phyloP scores from a whole-genome alignment of 37 sponge, comb jelly and placozoan genomes.

The Haliclona indistincta region DNA sequence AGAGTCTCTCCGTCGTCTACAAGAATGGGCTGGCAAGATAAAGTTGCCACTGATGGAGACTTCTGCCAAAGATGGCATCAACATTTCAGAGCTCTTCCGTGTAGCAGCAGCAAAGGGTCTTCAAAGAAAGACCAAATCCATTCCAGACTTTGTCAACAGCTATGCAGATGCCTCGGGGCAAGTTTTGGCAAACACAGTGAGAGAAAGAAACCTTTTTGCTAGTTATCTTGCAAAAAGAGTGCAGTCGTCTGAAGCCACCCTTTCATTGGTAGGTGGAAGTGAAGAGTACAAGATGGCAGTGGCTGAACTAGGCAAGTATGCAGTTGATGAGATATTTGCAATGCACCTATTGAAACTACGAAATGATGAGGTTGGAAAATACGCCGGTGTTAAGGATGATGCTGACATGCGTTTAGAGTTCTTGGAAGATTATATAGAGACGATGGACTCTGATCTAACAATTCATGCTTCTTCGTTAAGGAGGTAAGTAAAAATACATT shows the following conservation, averaged over 20 bases:
- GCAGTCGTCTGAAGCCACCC: slow-evolving; percentile 10
- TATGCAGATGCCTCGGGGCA: slow-evolving; percentile 20
- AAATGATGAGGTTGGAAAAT: slow-evolving; percentile 7
- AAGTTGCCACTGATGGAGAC: slow-evolving; percentile 27
- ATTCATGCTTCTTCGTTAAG: too few relatives aligned
- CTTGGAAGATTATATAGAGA: slow-evolving; percentile 43
- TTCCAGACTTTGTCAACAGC: not conserved
- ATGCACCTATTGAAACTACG: slow-evolving; percentile 36
- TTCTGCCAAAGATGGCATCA: slow-evolving; percentile 44
- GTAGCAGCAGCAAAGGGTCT: slow-evolving; percentile 27
- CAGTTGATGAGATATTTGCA: slow-evolving; percentile 32
- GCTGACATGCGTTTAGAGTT: slow-evolving; percentile 38
- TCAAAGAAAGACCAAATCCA: not conserved
- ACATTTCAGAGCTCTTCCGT: slow-evolving; percentile 31
- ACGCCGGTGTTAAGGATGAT: slow-evolving; percentile 32
- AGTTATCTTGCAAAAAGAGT: slow-evolving; percentile 38
- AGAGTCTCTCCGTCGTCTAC: slow-evolving; percentile 9
- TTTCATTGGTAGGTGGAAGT: slow-evolving; percentile 12
- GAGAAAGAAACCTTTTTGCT: not conserved
- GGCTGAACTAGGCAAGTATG: slow-evolving; percentile 18
- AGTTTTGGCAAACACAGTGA: not conserved
- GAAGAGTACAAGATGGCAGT: slow-evolving; percentile 37
- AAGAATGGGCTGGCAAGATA: slow-evolving; percentile 24
- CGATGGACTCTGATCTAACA: too few relatives aligned
- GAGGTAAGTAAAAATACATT: too few relatives aligned